Base-by-base conservation (phyloP, 2,888 invertebrate species). In the Ypsolopha sequella region DNA sequence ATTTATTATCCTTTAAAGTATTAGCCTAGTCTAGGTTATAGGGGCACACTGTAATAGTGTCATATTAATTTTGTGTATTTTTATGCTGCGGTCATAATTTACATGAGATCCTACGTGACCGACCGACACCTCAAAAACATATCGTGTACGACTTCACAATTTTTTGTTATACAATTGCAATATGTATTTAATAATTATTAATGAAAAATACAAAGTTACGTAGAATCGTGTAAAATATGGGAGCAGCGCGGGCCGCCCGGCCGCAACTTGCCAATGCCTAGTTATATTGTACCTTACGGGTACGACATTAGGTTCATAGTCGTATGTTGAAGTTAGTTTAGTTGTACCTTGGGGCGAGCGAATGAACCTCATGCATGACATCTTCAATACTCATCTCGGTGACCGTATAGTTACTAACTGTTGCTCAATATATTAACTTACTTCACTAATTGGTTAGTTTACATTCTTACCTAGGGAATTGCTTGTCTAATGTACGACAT, bases 181-280 rank as follows among this genome's bases (percentile, higher is more conserved):
- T 24, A 24, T 24, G n/a, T 24, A 24, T 24, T 3, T 24, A 24
- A 24, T n/a, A n/a, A n/a, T 24, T 24, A 24, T 24, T 24, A 2
- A 24, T 24, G 2, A 24, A 24, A 24, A 24, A 24, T 4, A 24
- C 24, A 24, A 24, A 24, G 24, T 24, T 3, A 24, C 24, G n/a
- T n/a, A n/a, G n/a, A n/a, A n/a, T n/a, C n/a, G 24, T 24, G 24
- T 45, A 55, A 7, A 51, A 51, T 11, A 55, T 55, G 8, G 24
- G 34, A 49, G 48, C 36, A 45, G 46, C 48, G 36, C 33, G 61
- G 24, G 61, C 62, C 61, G 61, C 59, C 57, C 63, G 70, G 69
- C 67, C 66, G 62, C 65, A 73, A 73, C 80, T 80, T 80, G 80
- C 80, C 80, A 81, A 81, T 80, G 80, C 80, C 73, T 80, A 80